Percentiles rank a stretch among this genome's conserved stretches.
Conservation (phyloP, 37 sponge, comb jelly and placozoan genomes). For the Beroe ovata region DNA sequence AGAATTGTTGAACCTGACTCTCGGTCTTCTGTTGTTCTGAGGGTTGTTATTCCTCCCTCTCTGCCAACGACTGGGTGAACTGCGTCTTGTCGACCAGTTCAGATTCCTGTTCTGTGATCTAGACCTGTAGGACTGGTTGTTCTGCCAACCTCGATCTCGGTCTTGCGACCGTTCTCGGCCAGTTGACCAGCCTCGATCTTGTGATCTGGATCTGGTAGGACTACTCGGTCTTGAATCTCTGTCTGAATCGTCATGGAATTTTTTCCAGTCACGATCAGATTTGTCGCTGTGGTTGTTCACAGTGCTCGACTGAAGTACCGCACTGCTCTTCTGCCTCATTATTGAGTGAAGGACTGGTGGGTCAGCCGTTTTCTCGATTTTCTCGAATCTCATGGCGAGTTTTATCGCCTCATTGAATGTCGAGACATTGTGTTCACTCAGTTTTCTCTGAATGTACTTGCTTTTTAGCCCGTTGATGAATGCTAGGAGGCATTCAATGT, state of each 20-base stretch:
- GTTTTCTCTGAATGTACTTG: neutral
- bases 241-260: neutral
- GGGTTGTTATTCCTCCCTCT: too few relatives aligned
- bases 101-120: too few relatives aligned
- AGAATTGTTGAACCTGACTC: neutral
- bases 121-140: too few relatives aligned
- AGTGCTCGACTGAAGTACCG: neutral
- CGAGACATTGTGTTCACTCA: neutral
- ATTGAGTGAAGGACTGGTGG: neutral
- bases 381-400: slow-evolving; percentile 23
- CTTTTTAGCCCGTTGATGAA: neutral
- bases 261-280: neutral
- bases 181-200: neutral
- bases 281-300: neutral
- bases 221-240: too few relatives aligned
- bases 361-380: neutral
- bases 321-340: neutral
- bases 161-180: too few relatives aligned
- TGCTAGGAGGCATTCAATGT: neutral
- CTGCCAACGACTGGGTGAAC: neutral
- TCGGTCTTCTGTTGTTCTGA: neutral
- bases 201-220: neutral
- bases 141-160: too few relatives aligned
- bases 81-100: neutral
- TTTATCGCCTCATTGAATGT: slow-evolving; percentile 10